Conservation (phyloP, 2,888 invertebrate species). For the Drosophila anomalipes region DNA sequence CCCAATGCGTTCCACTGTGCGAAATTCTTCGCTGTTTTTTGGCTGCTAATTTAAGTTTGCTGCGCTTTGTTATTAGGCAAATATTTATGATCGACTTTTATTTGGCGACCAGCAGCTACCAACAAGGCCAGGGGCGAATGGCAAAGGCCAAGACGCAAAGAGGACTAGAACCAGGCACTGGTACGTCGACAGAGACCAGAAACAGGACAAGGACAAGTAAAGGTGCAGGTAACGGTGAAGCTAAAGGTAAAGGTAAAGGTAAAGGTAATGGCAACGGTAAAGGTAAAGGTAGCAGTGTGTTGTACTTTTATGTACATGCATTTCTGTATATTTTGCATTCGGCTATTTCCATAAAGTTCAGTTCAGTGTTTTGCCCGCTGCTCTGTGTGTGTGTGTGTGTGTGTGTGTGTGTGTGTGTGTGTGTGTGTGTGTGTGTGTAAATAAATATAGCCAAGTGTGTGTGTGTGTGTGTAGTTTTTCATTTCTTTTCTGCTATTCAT, state of each 20-base stretch:
- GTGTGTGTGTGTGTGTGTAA: conserved; percentile 3
- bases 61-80: conserved; percentile 64
- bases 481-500: conserved; percentile 12
- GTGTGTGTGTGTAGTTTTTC: background rate
- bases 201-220: background rate
- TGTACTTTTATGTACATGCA: conserved; percentile 33
- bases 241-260: background rate
- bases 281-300: conserved; percentile 10
- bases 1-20: conserved; percentile 23
- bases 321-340: conserved; percentile 55
- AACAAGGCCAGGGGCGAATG: conserved; percentile 33
- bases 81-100: conserved; percentile 76
- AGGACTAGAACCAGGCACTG: background rate
- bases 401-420: background rate
- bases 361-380: conserved; percentile 8
- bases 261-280: conserved; percentile 2
- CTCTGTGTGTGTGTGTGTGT: background rate
- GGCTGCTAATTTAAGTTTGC: conserved; percentile 68
- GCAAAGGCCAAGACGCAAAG: conserved; percentile 1
- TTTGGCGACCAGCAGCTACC: conserved; percentile 53
- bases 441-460: conserved; percentile 6
- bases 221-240: background rate
- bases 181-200: background rate
- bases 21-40: conserved; percentile 6
- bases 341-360: conserved; percentile 36